Percentiles rank a stretch among this genome's conserved stretches.
These are phyloP conservation scores for Holacanthella duospinosa DNA, from an alignment of 2,888 invertebrate genomes.

Conservation along the genomic window DNA sequence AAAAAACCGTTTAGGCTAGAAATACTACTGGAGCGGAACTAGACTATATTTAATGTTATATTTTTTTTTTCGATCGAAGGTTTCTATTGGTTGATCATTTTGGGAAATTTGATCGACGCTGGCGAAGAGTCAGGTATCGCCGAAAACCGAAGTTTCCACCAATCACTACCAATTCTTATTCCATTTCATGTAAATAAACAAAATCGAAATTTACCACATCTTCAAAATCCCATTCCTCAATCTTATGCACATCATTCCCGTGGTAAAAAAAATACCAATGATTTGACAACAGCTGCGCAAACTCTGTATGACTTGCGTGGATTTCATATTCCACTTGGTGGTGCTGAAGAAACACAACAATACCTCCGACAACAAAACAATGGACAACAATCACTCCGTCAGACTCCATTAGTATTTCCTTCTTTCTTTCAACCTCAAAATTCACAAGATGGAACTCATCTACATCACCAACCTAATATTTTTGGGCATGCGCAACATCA, in stretches of 20 bases:
- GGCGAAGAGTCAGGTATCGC: neutral
- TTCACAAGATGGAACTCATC: slow-evolving; percentile 19
- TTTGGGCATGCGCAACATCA: slow-evolving; percentile 34
- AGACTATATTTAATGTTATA: too few species aligned
- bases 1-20: too few species aligned
- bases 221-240: neutral
- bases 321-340: slow-evolving; percentile 24
- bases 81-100: neutral
- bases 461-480: slow-evolving; percentile 19
- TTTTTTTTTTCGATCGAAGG: too few species aligned
- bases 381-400: slow-evolving; percentile 15
- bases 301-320: slow-evolving; percentile 35
- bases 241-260: neutral
- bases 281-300: slow-evolving; percentile 31
- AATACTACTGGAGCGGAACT: too few species aligned
- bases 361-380: slow-evolving; percentile 24
- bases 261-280: slow-evolving; percentile 4
- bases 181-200: neutral
- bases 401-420: slow-evolving; percentile 31
- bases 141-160: neutral
- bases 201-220: neutral
- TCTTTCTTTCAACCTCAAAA: slow-evolving; percentile 24
- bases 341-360: slow-evolving; percentile 21
- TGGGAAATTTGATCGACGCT: neutral
- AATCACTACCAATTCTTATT: neutral